Conservation (phyloP, 2,888 invertebrate species). For the Meandrusa payeni region DNA sequence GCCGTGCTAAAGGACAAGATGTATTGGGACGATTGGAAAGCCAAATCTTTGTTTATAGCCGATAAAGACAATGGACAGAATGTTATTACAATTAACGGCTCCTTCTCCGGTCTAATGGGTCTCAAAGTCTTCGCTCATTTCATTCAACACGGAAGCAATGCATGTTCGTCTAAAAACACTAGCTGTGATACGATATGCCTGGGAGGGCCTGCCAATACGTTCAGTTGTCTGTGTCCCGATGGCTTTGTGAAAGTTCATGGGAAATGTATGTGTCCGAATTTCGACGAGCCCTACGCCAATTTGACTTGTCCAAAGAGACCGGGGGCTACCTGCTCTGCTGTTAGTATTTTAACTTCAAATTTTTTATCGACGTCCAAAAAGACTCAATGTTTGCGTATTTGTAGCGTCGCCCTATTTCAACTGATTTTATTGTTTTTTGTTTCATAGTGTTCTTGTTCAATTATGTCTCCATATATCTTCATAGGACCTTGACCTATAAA, state of each 20-base stretch:
- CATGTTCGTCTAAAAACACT: conserved; percentile 81
- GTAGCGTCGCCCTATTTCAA: no score
- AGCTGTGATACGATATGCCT: conserved; percentile 89
- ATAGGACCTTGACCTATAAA: no score
- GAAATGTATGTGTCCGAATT: conserved; percentile 89
- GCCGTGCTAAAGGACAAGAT: conserved; percentile 91
- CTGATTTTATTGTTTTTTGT: no score
- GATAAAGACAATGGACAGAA: conserved; percentile 88
- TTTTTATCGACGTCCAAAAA: no score
- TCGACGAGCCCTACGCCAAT: conserved; percentile 81
- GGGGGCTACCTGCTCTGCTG: conserved; percentile 80
- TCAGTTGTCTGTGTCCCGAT: conserved; percentile 90
- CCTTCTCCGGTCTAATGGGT: conserved; percentile 89
- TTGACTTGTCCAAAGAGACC: conserved; percentile 84
- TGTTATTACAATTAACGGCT: conserved; percentile 80
- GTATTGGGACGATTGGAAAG: conserved; percentile 96
- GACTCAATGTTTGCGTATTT: no score
- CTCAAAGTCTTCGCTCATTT: conserved; percentile 89
- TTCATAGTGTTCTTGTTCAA: no score
- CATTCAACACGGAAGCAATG: conserved; percentile 87
- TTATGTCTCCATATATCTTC: no score
- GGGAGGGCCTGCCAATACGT: conserved; percentile 84
- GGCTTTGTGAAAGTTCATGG: conserved; percentile 80
- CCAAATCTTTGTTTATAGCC: conserved; percentile 87
- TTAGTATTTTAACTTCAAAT: conserved; percentile 49